Evolutionary conservation across 2,888 invertebrate genomes (phyloP), one percentile per base, ranked within the genome.

Genomic region (Dryobota labecula): DNA sequence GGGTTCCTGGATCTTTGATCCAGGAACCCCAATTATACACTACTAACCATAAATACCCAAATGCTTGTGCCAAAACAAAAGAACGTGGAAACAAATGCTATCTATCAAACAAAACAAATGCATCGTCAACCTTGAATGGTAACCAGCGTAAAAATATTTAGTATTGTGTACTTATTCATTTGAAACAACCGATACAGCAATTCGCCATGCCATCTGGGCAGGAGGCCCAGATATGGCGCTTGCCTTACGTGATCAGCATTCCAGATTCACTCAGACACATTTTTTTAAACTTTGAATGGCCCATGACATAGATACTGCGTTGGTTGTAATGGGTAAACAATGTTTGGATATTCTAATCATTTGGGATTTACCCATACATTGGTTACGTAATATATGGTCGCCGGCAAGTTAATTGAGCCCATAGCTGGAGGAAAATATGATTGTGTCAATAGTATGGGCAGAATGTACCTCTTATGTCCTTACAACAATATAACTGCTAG

Each of bases 211-310:
- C 70, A 80, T 65, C 68, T 83, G 78, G 62, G 24, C 70, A 51
- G 41, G 51, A 64, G 57, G 61, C 56, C 71, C 64, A 77, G 63
- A 66, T 80, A 80, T 71, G 70, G 83, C 56, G 56, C 66, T 78
- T 61, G 53, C 60, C 51, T 20, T 80, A 83, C 84, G 84, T 84
- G 84, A 71, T 70, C 20, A 24, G 78, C 61, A 71, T 84, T 71
- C 68, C 57, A 72, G 53, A 76, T 64, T 0, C 20, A 54, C 20
- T 15, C 24, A 27, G 18, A 61, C 61, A 54, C 30, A 45, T 77
- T 70, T 73, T 70, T 72, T 71, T 73, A n/a, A n/a, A 66, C 56
- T 73, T 75, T 61, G 63, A 69, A 57, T 47, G 6, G 75, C 53
- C 74, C 82, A 62, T 83, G 83, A 77, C 82, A 73, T 58, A 72